phyloP scores from a whole-genome alignment of 2,888 invertebrate species.

The Tetropium fuscum region DNA sequence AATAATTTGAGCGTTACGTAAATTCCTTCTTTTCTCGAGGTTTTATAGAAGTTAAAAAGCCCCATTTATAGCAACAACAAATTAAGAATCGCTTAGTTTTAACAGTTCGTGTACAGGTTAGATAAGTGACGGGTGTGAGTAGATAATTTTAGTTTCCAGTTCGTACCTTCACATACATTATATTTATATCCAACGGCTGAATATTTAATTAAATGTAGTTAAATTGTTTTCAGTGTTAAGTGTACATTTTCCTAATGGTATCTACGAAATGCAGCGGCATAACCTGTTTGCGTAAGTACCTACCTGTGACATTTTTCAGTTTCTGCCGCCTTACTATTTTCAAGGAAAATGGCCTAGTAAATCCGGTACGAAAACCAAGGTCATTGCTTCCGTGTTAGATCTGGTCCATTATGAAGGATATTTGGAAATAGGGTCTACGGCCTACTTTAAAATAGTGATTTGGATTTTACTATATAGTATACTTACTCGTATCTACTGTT shows the following conservation, averaged over 20 bases:
- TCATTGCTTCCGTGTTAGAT: too few species aligned
- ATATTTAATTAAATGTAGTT: constrained; percentile 50
- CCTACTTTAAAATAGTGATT: too few species aligned
- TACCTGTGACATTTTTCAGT: too few species aligned
- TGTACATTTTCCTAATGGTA: constrained; percentile 52
- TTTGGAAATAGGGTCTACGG: too few species aligned
- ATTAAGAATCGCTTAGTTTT: neutral
- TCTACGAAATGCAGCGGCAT: constrained; percentile 51
- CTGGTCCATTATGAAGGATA: too few species aligned
- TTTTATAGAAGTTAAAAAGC: neutral
- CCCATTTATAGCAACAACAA: too few species aligned
- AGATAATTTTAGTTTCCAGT: constrained; percentile 30
- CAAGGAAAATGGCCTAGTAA: too few species aligned
- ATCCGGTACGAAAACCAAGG: too few species aligned
- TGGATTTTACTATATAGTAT: too few species aligned
- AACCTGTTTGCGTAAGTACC: constrained; percentile 52
- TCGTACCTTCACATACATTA: constrained; percentile 48
- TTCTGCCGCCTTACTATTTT: too few species aligned
- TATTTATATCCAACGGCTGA: constrained; percentile 43
- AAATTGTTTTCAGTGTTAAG: constrained; percentile 40
- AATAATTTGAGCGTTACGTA: neutral
- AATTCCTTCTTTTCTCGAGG: neutral
- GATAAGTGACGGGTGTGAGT: constrained; percentile 28
- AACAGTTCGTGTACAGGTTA: neutral
- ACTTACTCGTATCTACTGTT: too few species aligned